These are phyloP conservation scores for Orthosia cruda DNA, from an alignment of 2,888 invertebrate species.

Conservation along the genomic window DNA sequence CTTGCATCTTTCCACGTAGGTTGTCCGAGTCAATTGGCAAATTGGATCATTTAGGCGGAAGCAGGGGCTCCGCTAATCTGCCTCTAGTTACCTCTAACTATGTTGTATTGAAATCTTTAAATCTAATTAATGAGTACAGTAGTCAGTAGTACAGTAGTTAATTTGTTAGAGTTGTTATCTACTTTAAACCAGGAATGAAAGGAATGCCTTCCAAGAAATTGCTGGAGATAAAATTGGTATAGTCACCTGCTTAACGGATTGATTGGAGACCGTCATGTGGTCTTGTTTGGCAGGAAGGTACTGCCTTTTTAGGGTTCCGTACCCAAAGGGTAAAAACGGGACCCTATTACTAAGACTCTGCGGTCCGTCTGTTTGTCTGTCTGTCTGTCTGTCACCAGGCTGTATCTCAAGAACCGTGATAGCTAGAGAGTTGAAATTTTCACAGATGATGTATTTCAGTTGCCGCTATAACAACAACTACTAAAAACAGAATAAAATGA, in stretches of 20 bases:
- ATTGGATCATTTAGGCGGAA: conserved; percentile 53
- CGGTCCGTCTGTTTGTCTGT: too few species aligned
- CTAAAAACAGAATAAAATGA: too few species aligned
- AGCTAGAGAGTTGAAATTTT: too few species aligned
- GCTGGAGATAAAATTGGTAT: background rate
- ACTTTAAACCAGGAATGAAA: background rate
- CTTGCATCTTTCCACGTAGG: conserved; percentile 57
- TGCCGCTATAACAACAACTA: too few species aligned
- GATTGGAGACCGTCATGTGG: background rate
- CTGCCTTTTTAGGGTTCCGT: too few species aligned
- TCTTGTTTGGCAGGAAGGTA: too few species aligned
- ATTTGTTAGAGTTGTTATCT: background rate
- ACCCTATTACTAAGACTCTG: too few species aligned
- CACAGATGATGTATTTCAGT: too few species aligned
- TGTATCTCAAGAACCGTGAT: too few species aligned
- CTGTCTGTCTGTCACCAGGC: too few species aligned
- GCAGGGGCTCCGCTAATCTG: conserved; percentile 49
- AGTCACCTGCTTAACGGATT: background rate
- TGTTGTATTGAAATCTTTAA: conserved; percentile 20
- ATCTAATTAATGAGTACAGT: conserved; percentile 26
- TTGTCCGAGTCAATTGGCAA: conserved; percentile 54
- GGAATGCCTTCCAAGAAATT: background rate
- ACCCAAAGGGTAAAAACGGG: too few species aligned
- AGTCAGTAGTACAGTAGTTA: too few species aligned
- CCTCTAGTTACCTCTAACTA: conserved; percentile 23